Base-by-base conservation (phyloP, 2,888 invertebrate genomes). In the Hetaerina titia region DNA sequence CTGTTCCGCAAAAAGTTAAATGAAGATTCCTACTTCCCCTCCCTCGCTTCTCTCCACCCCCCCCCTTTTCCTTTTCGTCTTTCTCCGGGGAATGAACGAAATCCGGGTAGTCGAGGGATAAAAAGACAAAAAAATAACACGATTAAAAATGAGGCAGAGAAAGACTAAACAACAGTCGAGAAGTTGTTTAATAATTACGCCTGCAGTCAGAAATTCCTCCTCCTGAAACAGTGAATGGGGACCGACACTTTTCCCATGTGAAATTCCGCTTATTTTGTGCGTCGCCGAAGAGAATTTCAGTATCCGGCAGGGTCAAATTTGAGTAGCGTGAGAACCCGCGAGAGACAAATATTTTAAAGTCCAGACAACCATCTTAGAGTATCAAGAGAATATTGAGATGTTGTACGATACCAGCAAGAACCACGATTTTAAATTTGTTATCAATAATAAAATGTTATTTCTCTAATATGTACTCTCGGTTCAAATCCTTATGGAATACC, bases 1-100 rank as follows among this genome's bases (percentile, higher is more conserved):
- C 89, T 58, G 89, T 58, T n/a, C 58, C 56, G 89, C 89, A 89
- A 89, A 89, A 89, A 57, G 89, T 89, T 89, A 89, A 89, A 89
- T 89, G 89, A 89, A 56, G 89, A 89, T 89, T 89, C 89, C 58
- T 57, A 11, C 58, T 89, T 15, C 45, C 22, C n/a, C 81, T 19
- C 31, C 13, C 81, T 22, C 13, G 25, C 81, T 4, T 81, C 31
- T n/a, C 31, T 81, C 0, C 69, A 5, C 69, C 22, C 9, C 69
- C n/a, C 31, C 81, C 19, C 31, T 7, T 81, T 22, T 81, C 31
- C 81, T 81, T 4, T 69, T n/a, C 31, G 25, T 81, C 81, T 31
- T 81, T 81, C 31, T 81, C 81, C 81, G 15, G 81, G 81, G 81
- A 81, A 81, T 31, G 81, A 81, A 81, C 31, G 81, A 81, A 81